Evolutionary conservation across 1,140 invertebrate genomes (phyloP), one percentile per base, ranked within the genome.

Genomic region (Acyrthosiphon pisum): DNA sequence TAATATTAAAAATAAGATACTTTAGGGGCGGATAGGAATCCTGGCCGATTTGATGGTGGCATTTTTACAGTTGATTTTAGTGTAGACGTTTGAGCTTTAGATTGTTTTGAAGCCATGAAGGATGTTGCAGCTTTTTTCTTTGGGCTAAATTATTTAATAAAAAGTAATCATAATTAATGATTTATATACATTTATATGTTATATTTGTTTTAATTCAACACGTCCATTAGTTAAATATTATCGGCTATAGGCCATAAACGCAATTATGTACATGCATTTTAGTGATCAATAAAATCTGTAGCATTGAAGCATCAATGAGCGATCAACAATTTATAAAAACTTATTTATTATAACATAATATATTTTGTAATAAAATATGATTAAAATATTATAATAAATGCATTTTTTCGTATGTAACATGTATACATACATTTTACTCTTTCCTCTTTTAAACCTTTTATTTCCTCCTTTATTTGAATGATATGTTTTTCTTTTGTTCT

Each of bases 21-120:
- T 93, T 93, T 93, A 44, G 91, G 91, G 0, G 91, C 91, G 23
- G 91, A 93, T 7, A 93, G 30, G 30, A 93, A 93, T 56, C 91
- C 91, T 93, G 91, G 91, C 20, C 91, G 37, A 53, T 81, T 84
- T 14, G 91, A 93, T 37, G 91, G 91, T 26, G 91, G 91, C 53
- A 93, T n/a, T 30, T 84, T 93, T 22, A 83, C 9, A 44, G 84
- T 93, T n/a, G 76, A 84, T 86, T 93, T 93, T 41, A 93, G 14
- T 30, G 81, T 93, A 41, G 81, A 35, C 0, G 90, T 56, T 84
- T 68, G 60, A 0, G 22, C n/a, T 83, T 81, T 76, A 35, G 60
- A 35, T 3, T 48, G 41, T 50, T 93, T 93, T 53, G 81, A 22
- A 20, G 81, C 91, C 41, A 11, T 41, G 41, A 18, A 48, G 1